Evolutionary conservation across 2,797 vertebrate genomes (phyloP), one percentile per base, ranked within the genome.

Genomic region (Bovichtus diacanthus): DNA sequence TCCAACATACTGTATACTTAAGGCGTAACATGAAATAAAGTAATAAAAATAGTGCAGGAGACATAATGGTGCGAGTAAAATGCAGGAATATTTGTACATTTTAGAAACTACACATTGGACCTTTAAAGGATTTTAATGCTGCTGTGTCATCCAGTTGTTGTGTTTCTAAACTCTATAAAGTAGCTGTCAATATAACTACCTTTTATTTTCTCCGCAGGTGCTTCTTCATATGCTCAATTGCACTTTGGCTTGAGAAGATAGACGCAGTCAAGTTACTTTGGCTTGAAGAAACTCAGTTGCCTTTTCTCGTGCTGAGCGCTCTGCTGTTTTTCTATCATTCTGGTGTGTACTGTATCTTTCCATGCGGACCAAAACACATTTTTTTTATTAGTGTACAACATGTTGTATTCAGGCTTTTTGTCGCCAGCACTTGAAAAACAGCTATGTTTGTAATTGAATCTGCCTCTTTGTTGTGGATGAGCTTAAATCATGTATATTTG

Each of bases 221-320:
- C 97, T 65, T 90, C 93, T 0, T 94, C 96, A 16, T 95, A 96
- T 70, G 92, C 95, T 92, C 97, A 96, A 67, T 90, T 97, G 94
- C 96, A 98, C 92, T 90, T 94, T 88, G 96, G 96, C 89, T 93
- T 96, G 88, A 97, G 97, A 94, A 97, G 98, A 96, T 99, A 97
- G 82, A 95, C 62, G 46, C 87, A 83, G 77, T 92, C 78, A 84
- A 77, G 63, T 80, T 79, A 82, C 81, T 84, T 83, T 88, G 92
- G 94, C 93, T 96, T 94, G 94, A 95, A 93, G 88, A 94, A 91
- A 94, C 90, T 93, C 94, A 82, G 94, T 94, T 95, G 94, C 95
- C 95, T 97, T 97, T 95, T 93, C 91, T 93, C 75, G 91, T 93
- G 90, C 95, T 93, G 80, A 94, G 90, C 81, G 94, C 93, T 96